Percentiles rank a stretch among this genome's conserved stretches.
phyloP scores from a whole-genome alignment of 2,113 vertebrate species.

The Oreochromis aureus region DNA sequence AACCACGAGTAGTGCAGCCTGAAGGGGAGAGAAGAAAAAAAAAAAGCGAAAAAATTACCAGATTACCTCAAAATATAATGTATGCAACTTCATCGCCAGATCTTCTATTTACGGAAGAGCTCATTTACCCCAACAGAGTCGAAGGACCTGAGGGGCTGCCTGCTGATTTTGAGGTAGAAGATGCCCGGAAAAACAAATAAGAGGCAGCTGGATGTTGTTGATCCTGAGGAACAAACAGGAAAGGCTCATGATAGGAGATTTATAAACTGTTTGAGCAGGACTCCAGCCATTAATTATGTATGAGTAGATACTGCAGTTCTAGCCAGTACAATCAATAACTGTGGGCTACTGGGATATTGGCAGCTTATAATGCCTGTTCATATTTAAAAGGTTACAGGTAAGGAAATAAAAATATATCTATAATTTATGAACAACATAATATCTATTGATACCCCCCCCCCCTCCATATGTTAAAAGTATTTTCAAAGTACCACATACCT shows the following conservation, averaged over 20 bases:
- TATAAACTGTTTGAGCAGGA: background rate
- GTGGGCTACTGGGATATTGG: background rate
- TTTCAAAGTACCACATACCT: conserved; percentile 73
- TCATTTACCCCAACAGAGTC: conserved; percentile 82
- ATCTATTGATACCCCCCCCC: background rate
- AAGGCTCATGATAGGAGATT: background rate
- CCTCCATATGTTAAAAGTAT: background rate
- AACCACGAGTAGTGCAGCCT: conserved; percentile 81
- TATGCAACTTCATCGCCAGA: background rate
- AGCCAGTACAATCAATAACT: conserved; percentile 27
- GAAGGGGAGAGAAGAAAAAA: background rate
- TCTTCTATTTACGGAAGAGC: background rate
- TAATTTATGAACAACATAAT: background rate
- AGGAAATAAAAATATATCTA: background rate
- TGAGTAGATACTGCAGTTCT: conserved; percentile 1
- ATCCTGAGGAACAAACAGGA: conserved; percentile 68
- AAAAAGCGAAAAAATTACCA: background rate
- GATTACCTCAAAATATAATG: background rate
- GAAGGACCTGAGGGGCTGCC: conserved; percentile 73
- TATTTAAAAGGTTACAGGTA: background rate
- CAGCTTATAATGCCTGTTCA: background rate
- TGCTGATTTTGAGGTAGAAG: conserved; percentile 88
- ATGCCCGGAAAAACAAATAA: conserved; percentile 81
- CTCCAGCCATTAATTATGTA: conserved; percentile 35
- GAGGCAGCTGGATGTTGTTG: conserved; percentile 58